These are phyloP conservation scores for Ifrita kowaldi DNA, from an alignment of 2,113 vertebrate species.

Conservation along the genomic window DNA sequence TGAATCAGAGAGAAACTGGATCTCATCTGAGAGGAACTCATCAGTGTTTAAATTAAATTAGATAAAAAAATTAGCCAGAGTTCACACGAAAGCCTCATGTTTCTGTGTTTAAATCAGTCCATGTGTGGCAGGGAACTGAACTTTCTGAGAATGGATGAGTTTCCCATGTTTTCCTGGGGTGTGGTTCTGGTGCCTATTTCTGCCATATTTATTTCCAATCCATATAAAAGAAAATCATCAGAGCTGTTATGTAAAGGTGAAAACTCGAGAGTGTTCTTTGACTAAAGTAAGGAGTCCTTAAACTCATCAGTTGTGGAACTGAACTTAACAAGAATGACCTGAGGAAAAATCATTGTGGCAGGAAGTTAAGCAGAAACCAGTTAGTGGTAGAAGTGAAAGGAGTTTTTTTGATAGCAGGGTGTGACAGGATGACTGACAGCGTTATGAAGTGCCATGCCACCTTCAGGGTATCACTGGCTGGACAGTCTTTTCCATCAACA, in stretches of 20 bases:
- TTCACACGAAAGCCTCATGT: background rate
- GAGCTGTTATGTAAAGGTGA: background rate
- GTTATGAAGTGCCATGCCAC: background rate
- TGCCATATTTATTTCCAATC: background rate
- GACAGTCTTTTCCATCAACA: background rate
- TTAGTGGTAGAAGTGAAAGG: background rate
- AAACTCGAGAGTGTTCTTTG: background rate
- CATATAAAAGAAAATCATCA: background rate
- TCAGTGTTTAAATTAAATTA: background rate
- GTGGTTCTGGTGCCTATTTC: background rate
- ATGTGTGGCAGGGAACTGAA: background rate
- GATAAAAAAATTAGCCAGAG: background rate
- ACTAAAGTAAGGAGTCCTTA: background rate
- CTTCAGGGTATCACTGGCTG: background rate
- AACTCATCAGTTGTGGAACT: background rate
- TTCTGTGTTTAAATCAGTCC: background rate
- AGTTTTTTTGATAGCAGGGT: background rate
- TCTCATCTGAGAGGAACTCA: background rate
- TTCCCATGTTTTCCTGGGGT: background rate
- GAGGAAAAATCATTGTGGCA: background rate
- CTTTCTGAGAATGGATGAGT: background rate
- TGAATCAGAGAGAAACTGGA: background rate
- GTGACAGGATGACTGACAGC: background rate
- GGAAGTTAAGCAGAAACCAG: background rate
- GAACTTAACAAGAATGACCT: background rate